These are phyloP conservation scores for Liodrosophila aerea DNA, from an alignment of 2,888 invertebrate species.

Conservation along the genomic window DNA sequence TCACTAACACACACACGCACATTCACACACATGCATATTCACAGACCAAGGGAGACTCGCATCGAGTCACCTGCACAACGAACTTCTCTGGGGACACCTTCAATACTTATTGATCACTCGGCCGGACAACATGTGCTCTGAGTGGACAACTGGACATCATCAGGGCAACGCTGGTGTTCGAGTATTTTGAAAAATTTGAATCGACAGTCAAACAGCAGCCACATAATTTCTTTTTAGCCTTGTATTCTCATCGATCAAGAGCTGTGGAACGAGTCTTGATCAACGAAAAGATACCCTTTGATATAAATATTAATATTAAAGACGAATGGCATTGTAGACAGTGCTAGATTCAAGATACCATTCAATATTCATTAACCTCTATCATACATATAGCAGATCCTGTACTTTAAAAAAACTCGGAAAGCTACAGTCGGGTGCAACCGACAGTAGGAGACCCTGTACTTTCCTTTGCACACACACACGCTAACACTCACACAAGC, in stretches of 20 bases:
- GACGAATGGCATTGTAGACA: too few species aligned
- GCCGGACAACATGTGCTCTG: constrained; percentile 56
- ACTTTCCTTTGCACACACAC: too few species aligned
- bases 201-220: constrained; percentile 53
- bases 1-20: constrained; percentile 5
- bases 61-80: constrained; percentile 63
- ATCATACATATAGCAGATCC: too few species aligned
- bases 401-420: too few species aligned
- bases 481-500: too few species aligned
- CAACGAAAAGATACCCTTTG: constrained; percentile 38
- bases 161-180: constrained; percentile 27
- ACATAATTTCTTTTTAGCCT: constrained; percentile 47
- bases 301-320: too few species aligned
- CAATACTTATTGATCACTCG: constrained; percentile 18
- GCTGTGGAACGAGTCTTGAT: constrained; percentile 2
- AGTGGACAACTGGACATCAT: constrained; percentile 22
- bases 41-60: background rate
- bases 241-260: constrained; percentile 76
- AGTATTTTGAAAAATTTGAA: constrained; percentile 70
- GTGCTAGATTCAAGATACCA: too few species aligned
- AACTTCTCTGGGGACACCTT: constrained; percentile 71
- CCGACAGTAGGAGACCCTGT: too few species aligned
- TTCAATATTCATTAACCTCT: too few species aligned
- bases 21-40: too few species aligned
- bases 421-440: too few species aligned